These are phyloP conservation scores for Myotis davidii DNA, from an alignment of 2,113 vertebrate species.

Conservation along the genomic window DNA sequence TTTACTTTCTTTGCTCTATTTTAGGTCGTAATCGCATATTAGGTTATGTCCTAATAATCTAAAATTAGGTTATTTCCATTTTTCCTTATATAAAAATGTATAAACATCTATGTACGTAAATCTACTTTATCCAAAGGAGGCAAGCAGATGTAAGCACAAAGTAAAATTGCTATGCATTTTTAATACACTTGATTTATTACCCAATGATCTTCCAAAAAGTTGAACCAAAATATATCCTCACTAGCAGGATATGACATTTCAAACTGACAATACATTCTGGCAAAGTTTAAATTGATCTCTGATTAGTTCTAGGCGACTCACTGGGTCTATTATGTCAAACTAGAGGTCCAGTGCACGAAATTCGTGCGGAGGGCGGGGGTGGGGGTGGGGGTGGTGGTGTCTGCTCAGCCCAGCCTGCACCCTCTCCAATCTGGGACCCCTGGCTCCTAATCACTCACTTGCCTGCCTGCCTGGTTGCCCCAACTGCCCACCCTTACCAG, in stretches of 20 bases:
- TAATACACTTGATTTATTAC: neutral
- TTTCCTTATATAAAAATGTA: neutral
- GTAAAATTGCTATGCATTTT: neutral
- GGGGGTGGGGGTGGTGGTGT: too few species aligned
- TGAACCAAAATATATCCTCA: slow-evolving; percentile 39
- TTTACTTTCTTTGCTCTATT: neutral
- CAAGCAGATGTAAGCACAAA: neutral
- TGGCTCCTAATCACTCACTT: too few species aligned
- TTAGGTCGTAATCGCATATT: neutral
- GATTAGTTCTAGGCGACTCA: neutral
- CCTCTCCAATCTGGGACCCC: too few species aligned
- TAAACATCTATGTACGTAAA: slow-evolving; percentile 2
- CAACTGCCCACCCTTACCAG: too few species aligned
- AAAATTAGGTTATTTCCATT: neutral
- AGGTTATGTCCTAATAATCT: neutral
- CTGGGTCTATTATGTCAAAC: neutral
- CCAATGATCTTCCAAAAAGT: neutral
- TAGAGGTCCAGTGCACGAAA: too few species aligned
- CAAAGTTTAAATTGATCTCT: slow-evolving; percentile 41
- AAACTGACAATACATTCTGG: neutral
- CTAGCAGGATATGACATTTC: slow-evolving; percentile 5
- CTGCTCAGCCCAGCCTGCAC: too few species aligned
- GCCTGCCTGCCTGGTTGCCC: too few species aligned
- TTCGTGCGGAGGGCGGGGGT: too few species aligned
- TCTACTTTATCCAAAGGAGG: neutral